Evolutionary conservation across 2,113 vertebrate species (phyloP).

Genomic region (Pelobates fuscus): DNA sequence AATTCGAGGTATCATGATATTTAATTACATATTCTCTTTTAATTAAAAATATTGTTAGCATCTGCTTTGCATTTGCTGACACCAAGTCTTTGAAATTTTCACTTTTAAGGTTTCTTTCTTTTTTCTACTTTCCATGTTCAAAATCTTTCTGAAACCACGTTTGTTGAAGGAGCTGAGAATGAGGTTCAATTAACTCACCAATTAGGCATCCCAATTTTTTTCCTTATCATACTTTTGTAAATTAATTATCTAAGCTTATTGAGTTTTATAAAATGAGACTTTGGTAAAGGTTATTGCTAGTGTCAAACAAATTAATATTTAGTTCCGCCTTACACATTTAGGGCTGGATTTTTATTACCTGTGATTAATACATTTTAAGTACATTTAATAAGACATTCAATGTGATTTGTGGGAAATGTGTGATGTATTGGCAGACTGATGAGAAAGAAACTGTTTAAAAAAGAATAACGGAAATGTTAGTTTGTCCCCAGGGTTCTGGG

Average conservation of each 20-base stretch:
- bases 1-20: slow-evolving; percentile 39
- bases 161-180: slow-evolving; percentile 37
- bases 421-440: no score
- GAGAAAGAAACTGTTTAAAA: no score
- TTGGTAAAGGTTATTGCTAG: neutral
- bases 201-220: slow-evolving; percentile 28
- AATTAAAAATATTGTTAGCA: slow-evolving; percentile 52
- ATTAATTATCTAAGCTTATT: slow-evolving; percentile 27
- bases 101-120: slow-evolving; percentile 35
- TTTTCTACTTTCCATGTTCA: slow-evolving; percentile 32
- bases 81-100: slow-evolving; percentile 34
- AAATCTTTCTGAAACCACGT: slow-evolving; percentile 28
- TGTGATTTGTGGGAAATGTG: no score
- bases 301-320: slow-evolving; percentile 3
- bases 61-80: slow-evolving; percentile 38
- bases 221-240: slow-evolving; percentile 24
- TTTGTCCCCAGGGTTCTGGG: no score
- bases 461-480: no score
- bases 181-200: slow-evolving; percentile 40
- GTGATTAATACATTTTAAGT: no score
- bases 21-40: slow-evolving; percentile 50
- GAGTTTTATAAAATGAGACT: no score
- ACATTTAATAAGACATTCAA: no score
- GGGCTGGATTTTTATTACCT: no score
- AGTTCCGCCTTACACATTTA: neutral